Evolutionary conservation across 2,888 invertebrate genomes (phyloP).

Genomic region (Volucella bombylans): DNA sequence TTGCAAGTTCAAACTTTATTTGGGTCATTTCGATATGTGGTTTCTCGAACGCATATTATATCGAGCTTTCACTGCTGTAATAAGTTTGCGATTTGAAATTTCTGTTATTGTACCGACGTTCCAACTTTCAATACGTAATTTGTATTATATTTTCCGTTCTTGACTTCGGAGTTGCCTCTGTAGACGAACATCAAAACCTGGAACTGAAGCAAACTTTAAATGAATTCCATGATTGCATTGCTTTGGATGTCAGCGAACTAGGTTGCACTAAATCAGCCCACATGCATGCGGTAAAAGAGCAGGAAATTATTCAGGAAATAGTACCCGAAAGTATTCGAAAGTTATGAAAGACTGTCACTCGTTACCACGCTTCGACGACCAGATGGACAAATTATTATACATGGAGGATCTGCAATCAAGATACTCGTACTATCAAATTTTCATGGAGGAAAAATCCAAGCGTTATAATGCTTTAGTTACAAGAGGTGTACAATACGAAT

Average conservation of each 20-base stretch:
- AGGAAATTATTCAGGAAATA: not conserved
- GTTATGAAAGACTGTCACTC: not conserved
- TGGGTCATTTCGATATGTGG: too few relatives aligned
- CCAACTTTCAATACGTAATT: too few relatives aligned
- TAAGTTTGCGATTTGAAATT: too few relatives aligned
- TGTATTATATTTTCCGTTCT: too few relatives aligned
- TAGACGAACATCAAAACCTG: not conserved
- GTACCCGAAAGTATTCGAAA: not conserved
- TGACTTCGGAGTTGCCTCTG: not conserved
- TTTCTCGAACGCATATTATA: too few relatives aligned
- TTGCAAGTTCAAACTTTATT: too few relatives aligned
- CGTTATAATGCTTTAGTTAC: constrained; percentile 2
- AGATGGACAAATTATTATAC: constrained; percentile 9
- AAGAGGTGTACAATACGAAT: constrained; percentile 13
- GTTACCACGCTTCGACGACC: constrained; percentile 2
- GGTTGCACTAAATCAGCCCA: too few relatives aligned
- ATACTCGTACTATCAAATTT: too few relatives aligned
- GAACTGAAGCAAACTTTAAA: not conserved
- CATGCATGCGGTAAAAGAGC: too few relatives aligned
- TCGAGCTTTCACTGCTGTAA: too few relatives aligned
- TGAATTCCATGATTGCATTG: not conserved
- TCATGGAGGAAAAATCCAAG: constrained; percentile 4
- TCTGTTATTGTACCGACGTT: too few relatives aligned
- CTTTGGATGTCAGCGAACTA: not conserved
- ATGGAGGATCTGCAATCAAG: too few relatives aligned